Evolutionary conservation across 2,888 invertebrate species (phyloP), one percentile per base, ranked within the genome.

Genomic region (Pteria penguin): DNA sequence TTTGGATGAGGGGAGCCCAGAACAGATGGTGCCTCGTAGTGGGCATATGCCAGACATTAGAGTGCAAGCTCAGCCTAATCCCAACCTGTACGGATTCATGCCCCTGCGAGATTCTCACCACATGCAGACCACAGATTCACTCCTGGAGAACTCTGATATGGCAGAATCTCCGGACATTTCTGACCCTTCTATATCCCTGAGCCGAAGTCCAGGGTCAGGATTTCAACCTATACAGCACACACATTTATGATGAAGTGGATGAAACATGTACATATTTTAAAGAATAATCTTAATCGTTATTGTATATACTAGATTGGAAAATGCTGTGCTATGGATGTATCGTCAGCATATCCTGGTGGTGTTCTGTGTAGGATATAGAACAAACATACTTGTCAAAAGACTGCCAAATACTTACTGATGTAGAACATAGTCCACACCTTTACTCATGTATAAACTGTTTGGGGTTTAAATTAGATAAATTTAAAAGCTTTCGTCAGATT

Each of bases 121-220:
- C 58, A 88, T 87, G 81, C 86, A 86, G 71, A 87, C 87, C 63
- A 89, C 88, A 55, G 89, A 89, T 75, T 89, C 88, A 8, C 18
- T 45, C 8, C 18, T 18, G 45, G 89, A 89, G 65, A 82, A 82
- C 11, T 85, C 87, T 0, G 89, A 89, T 67, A 84, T 87, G 52
- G 82, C 84, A 1, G 88, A 89, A 36, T 60, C 85, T 0, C 79
- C 86, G 22, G 89, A 88, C 74, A 87, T 87, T 75, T 85, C 86
- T 2, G 88, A 88, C 62, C 78, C 18, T 62, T 81, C 55, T 69
- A 69, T 63, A 62, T 78, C 61, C 18, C 66, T 71, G 45, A 66
- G 67, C 54, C 69, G 58, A 11, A 77, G 75, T 60, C 76, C 81
- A 4, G 63, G 72, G n/a, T 68, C 69, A 18, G 73, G 79, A 27